Evolutionary conservation across 2,888 invertebrate genomes (phyloP).

Genomic region (Meandrusa payeni): DNA sequence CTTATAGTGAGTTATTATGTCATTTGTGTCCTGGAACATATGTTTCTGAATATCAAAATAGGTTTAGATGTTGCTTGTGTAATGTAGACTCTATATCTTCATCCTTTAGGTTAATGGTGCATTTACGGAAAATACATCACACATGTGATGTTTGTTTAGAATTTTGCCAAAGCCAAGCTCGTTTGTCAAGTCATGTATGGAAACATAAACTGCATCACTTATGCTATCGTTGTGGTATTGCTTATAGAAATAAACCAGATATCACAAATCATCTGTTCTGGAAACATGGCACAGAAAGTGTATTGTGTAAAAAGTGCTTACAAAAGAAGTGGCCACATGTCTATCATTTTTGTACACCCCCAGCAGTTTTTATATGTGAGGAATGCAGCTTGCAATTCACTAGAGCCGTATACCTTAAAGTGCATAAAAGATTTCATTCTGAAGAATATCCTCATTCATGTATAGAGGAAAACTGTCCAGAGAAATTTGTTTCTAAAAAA

Average conservation of each 20-base stretch:
- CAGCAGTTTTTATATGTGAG: constrained; percentile 88
- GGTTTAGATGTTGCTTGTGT: constrained; percentile 92
- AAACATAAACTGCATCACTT: constrained; percentile 93
- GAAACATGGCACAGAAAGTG: constrained; percentile 96
- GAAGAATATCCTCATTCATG: constrained; percentile 87
- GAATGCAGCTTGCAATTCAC: constrained; percentile 89
- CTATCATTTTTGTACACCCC: constrained; percentile 94
- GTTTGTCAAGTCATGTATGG: constrained; percentile 93
- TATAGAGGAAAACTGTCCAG: constrained; percentile 84
- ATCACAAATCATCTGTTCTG: constrained; percentile 94
- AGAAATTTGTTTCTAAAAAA: constrained; percentile 91
- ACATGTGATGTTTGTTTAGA: constrained; percentile 94
- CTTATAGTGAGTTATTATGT: constrained; percentile 92
- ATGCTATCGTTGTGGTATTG: constrained; percentile 93
- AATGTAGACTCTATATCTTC: constrained; percentile 89
- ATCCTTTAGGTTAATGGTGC: constrained; percentile 93
- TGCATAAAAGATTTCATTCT: constrained; percentile 90
- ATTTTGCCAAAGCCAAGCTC: constrained; percentile 88
- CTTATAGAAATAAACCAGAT: constrained; percentile 93
- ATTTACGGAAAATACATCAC: constrained; percentile 90
- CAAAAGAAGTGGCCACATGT: constrained; percentile 96
- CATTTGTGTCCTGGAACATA: constrained; percentile 92
- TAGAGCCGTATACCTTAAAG: constrained; percentile 89
- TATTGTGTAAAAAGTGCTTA: constrained; percentile 90
- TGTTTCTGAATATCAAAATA: constrained; percentile 83